Evolutionary conservation across 1,140 invertebrate species (phyloP).

Genomic region (Globodera ellingtonae): DNA sequence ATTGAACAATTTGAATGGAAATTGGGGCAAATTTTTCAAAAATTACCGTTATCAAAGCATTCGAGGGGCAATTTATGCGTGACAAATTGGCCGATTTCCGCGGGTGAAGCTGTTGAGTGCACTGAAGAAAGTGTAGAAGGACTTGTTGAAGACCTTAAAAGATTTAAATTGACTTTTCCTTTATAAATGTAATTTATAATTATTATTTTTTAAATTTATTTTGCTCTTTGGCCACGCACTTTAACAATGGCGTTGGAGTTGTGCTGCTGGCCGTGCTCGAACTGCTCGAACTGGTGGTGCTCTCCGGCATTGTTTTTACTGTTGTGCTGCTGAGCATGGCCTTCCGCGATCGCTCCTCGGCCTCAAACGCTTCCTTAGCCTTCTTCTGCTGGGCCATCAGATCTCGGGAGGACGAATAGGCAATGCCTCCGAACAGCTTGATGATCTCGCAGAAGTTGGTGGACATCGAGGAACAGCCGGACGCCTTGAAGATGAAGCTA

Average conservation of each 20-base stretch:
- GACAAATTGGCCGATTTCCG: neutral
- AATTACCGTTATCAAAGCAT: neutral
- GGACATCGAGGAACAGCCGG: constrained; percentile 21
- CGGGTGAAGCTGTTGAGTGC: neutral
- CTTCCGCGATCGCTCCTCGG: neutral
- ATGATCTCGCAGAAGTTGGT: constrained; percentile 35
- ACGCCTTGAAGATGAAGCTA: neutral
- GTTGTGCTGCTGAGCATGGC: constrained; percentile 22
- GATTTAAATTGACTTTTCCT: neutral
- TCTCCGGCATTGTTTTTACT: constrained; percentile 15
- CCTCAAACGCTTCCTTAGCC: constrained; percentile 14
- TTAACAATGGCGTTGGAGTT: neutral
- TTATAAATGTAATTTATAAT: no score
- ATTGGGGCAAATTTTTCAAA: neutral
- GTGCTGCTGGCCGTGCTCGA: neutral
- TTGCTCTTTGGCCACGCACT: neutral
- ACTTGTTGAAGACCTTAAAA: neutral
- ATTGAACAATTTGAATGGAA: neutral
- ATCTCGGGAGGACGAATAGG: constrained; percentile 16
- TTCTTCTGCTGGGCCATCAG: constrained; percentile 6
- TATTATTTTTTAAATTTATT: neutral
- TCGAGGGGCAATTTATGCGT: constrained; percentile 1
- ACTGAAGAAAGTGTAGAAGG: neutral
- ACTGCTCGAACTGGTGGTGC: constrained; percentile 24
- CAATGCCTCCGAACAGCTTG: constrained; percentile 34